These are phyloP conservation scores for Ladona fulva DNA, from an alignment of 1,140 invertebrate species.

Conservation along the genomic window DNA sequence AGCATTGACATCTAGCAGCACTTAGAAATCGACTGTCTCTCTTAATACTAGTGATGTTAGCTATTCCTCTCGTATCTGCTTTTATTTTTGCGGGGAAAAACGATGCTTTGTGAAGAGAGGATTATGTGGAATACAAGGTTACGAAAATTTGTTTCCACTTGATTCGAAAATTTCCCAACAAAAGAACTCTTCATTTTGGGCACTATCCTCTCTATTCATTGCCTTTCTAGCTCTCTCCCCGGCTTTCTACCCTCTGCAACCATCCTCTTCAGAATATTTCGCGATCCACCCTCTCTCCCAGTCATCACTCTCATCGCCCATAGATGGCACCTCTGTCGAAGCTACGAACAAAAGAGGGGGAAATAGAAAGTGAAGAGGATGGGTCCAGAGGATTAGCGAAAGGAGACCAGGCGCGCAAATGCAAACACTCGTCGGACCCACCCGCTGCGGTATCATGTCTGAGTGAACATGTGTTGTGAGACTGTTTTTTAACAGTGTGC, in stretches of 20 bases:
- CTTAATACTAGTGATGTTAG: too few species aligned
- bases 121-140: too few species aligned
- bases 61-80: too few species aligned
- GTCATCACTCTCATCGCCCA: neutral
- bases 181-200: too few species aligned
- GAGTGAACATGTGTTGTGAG: neutral
- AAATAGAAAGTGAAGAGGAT: neutral
- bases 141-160: too few species aligned
- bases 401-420: neutral
- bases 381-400: neutral
- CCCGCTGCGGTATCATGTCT: conserved; percentile 6
- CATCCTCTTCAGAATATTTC: neutral
- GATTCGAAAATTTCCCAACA: too few species aligned
- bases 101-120: too few species aligned
- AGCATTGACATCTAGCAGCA: too few species aligned
- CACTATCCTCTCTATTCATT: too few species aligned
- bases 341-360: neutral
- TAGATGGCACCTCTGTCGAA: neutral
- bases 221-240: neutral
- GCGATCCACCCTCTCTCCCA: neutral
- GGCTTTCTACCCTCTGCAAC: neutral
- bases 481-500: neutral
- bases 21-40: too few species aligned
- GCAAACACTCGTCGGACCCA: neutral
- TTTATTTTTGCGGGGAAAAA: too few species aligned